Conservation (phyloP, 2,888 invertebrate genomes). For the Torymus tubicola region DNA sequence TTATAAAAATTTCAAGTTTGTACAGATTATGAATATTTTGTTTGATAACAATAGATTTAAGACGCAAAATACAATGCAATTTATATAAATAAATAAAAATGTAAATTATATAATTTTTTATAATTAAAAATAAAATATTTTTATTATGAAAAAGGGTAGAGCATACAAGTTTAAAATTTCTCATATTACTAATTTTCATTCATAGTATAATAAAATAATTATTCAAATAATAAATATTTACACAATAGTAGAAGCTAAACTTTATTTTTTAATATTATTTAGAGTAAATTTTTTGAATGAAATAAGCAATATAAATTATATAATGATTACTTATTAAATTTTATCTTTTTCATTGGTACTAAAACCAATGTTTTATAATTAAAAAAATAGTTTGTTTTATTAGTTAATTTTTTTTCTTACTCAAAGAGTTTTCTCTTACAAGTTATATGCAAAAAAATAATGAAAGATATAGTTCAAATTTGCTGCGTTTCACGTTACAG, state of each 20-base stretch:
- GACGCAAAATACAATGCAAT: conserved; percentile 25
- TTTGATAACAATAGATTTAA: conserved; percentile 19
- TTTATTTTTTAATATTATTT: neutral
- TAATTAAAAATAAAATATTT: neutral
- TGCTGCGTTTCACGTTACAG: neutral
- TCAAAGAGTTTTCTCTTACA: conserved; percentile 17
- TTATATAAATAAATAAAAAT: conserved; percentile 11
- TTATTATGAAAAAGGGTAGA: neutral
- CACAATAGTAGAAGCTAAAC: neutral
- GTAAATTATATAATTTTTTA: conserved; percentile 3
- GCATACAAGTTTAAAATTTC: neutral
- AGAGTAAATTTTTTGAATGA: conserved; percentile 5
- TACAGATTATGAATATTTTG: neutral
- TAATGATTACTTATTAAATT: neutral
- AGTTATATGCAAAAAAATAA: neutral
- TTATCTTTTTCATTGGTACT: neutral
- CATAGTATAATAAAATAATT: conserved; percentile 5
- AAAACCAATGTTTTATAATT: neutral
- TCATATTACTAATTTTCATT: neutral
- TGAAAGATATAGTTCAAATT: neutral
- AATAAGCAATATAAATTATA: neutral
- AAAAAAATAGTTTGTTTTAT: conserved; percentile 9
- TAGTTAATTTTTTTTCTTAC: neutral
- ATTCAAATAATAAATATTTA: conserved; percentile 5
- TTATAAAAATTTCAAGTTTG: conserved; percentile 1